Percentiles rank a stretch among this genome's conserved stretches.
Evolutionary conservation across 2,797 vertebrate genomes (phyloP).

Genomic region (Typhlichthys eigenmanni): DNA sequence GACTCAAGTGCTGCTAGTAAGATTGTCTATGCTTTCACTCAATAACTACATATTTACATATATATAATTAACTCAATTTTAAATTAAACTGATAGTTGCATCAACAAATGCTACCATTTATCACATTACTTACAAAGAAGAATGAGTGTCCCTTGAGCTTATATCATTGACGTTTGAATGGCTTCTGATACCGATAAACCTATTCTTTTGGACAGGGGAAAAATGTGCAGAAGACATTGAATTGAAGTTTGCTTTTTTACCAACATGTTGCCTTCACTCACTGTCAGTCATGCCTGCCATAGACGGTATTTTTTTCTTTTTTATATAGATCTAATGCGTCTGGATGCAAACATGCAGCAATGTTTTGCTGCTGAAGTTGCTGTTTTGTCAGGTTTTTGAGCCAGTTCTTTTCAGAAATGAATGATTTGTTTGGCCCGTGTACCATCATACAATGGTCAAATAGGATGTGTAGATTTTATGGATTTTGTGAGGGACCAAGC

Average conservation of each 20-base stretch:
- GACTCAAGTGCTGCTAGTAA: conserved; percentile 65
- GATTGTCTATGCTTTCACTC: conserved; percentile 31
- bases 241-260: conserved; percentile 28
- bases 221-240: conserved; percentile 18
- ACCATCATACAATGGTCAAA: not conserved
- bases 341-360: conserved; percentile 20
- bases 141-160: too few relatives aligned
- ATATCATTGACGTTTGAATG: not conserved
- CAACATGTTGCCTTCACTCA: conserved; percentile 48
- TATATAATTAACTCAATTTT: conserved; percentile 2
- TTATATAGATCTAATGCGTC: conserved; percentile 8
- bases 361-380: conserved; percentile 26
- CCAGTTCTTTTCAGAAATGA: conserved; percentile 44
- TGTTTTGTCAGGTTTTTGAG: conserved; percentile 44
- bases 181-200: not conserved
- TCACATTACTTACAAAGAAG: not conserved
- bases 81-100: conserved; percentile 5
- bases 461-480: conserved; percentile 9
- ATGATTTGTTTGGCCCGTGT: conserved; percentile 11
- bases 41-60: conserved; percentile 10
- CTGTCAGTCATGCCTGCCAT: conserved; percentile 53
- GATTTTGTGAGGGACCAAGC: conserved; percentile 11
- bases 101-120: not conserved
- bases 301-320: conserved; percentile 39
- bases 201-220: not conserved